Conservation (phyloP, 2,888 invertebrate species). For the Escarpia spicata region DNA sequence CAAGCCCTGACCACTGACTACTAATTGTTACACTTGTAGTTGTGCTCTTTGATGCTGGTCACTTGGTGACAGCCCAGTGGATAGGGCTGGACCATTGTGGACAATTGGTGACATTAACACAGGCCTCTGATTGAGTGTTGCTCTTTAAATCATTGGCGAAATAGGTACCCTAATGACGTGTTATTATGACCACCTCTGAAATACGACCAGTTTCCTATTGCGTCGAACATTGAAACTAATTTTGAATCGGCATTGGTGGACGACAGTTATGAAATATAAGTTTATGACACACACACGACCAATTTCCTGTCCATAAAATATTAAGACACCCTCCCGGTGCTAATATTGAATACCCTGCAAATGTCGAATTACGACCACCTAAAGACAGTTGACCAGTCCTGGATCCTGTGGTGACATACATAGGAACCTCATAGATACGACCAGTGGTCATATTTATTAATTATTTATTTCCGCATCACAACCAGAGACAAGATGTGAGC, state of each 20-base stretch:
- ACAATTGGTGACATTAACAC: not conserved
- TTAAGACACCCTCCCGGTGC: too few species aligned
- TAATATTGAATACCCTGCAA: not conserved
- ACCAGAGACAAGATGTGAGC: too few species aligned
- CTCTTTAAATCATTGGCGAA: not conserved
- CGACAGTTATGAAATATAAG: too few species aligned
- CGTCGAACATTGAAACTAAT: not conserved
- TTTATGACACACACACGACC: too few species aligned
- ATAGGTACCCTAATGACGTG: not conserved
- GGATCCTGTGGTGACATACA: too few species aligned
- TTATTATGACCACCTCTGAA: not conserved
- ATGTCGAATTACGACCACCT: not conserved
- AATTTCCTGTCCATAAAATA: too few species aligned
- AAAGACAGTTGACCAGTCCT: not conserved
- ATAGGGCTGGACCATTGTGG: not conserved
- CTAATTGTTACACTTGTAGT: constrained; percentile 13
- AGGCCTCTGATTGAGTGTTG: not conserved
- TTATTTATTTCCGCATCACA: too few species aligned
- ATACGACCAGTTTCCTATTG: not conserved
- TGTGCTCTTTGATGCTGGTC: not conserved
- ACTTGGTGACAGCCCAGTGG: not conserved
- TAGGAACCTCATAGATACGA: too few species aligned
- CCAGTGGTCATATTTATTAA: too few species aligned
- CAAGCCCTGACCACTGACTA: not conserved
- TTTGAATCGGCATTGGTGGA: not conserved